Conservation (phyloP, 2,888 invertebrate species). For the Cyclophora albipunctata region DNA sequence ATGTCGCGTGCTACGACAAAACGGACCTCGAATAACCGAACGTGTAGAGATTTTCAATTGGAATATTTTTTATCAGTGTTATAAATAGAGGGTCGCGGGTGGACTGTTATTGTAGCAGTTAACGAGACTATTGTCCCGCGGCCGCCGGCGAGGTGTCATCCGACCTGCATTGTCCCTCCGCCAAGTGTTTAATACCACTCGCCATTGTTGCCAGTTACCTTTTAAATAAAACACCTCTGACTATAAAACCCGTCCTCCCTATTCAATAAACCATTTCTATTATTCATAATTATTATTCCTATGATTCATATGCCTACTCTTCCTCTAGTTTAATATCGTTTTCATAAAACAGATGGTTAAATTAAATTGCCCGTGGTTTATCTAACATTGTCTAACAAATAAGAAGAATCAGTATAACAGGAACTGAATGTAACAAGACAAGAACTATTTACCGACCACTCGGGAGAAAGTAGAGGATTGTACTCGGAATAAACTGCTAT, state of each 20-base stretch:
- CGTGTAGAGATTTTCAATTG: constrained; percentile 36
- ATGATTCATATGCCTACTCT: background rate
- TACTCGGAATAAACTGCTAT: constrained; percentile 25
- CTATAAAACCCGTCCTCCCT: too few relatives aligned
- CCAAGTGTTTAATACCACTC: constrained; percentile 48
- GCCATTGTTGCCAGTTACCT: constrained; percentile 31
- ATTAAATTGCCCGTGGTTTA: too few relatives aligned
- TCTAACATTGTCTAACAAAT: background rate
- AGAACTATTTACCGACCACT: constrained; percentile 36
- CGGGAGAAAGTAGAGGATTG: constrained; percentile 35
- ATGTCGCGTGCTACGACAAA: constrained; percentile 27
- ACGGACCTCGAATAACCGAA: constrained; percentile 29
- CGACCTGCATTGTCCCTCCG: constrained; percentile 49
- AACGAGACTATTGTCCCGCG: constrained; percentile 60
- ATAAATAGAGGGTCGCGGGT: constrained; percentile 23
- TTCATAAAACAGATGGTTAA: too few relatives aligned
- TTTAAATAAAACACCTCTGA: background rate
- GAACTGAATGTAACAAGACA: constrained; percentile 28
- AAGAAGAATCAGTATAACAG: constrained; percentile 22
- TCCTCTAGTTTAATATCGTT: too few relatives aligned
- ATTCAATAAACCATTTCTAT: too few relatives aligned
- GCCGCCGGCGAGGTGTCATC: constrained; percentile 45
- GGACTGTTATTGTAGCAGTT: constrained; percentile 57
- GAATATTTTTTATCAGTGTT: constrained; percentile 35
- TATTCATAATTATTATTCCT: background rate